Conservation (phyloP, 1,140 invertebrate genomes). For the Hermetia illucens region DNA sequence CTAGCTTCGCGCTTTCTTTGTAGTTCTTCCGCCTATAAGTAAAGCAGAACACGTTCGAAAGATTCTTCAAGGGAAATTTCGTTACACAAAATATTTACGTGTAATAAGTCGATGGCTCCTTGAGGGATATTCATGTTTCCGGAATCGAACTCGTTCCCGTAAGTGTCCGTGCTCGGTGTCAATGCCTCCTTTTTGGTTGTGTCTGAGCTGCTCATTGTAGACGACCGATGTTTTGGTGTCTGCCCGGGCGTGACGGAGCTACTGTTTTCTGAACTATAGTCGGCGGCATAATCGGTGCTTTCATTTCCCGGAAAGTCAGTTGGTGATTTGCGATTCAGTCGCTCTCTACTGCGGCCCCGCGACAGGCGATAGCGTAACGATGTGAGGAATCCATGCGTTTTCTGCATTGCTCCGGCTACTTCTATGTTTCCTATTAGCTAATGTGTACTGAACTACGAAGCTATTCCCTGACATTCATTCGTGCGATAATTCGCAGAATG, state of each 20-base stretch:
- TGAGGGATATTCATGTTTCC: too few relatives aligned
- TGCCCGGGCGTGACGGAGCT: constrained; percentile 48
- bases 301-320: constrained; percentile 32
- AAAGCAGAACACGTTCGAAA: background rate
- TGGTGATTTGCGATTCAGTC: constrained; percentile 33
- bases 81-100: background rate
- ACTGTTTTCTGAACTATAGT: constrained; percentile 57
- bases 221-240: constrained; percentile 43
- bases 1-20: constrained; percentile 49
- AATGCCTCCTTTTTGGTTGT: too few relatives aligned
- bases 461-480: too few relatives aligned
- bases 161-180: too few relatives aligned
- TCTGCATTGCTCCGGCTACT: constrained; percentile 45
- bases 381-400: constrained; percentile 54
- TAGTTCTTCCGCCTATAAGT: constrained; percentile 38
- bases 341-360: constrained; percentile 44
- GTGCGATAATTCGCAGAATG: too few relatives aligned
- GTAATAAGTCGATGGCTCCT: background rate
- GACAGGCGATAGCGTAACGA: constrained; percentile 50
- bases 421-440: too few relatives aligned
- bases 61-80: background rate
- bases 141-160: too few relatives aligned
- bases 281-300: constrained; percentile 55
- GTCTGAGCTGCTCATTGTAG: constrained; percentile 23
- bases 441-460: too few relatives aligned